Evolutionary conservation across 92 coral and sea anemone species (phyloP), one percentile per base, ranked within the genome.

Genomic region (Parazoanthus swiftii): DNA sequence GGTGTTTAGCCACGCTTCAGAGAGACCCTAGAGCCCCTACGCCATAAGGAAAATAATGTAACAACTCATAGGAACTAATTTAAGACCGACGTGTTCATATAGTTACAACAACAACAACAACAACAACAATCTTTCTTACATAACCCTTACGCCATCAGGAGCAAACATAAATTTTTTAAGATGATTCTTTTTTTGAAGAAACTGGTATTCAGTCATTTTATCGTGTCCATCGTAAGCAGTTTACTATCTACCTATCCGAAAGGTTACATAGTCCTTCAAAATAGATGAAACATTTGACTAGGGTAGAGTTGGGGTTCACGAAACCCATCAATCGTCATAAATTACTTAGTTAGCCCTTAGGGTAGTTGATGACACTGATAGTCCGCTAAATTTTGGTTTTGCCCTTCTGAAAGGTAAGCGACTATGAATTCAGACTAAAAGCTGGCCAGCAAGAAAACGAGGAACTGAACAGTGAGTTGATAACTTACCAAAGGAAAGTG

Each of bases 391-490:
- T 39, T 44, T 37, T 39, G 10, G 39, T 36, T 20, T 82, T 44
- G 79, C 25, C 46, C 38, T 71, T 70, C 16, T 10, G 25, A 48
- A 44, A 77, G 80, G 84, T 82, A 33, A 86, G 83, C 79, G 92
- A 91, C 65, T 38, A 78, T 59, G 88, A 89, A 26, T 82, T 79
- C 21, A 85, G 90, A 82, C 85, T 91, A 18, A 89, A 86, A 85
- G 39, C 81, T 44, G 74, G 85, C 36, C 88, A 93, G 23, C 90
- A 91, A 59, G 88, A 93, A 68, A 86, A 73, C 50, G 90, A 80
- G n/a, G 93, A 90, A 6, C 80, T 93, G 36, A 88, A 89, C 83
- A 74, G 77, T 13, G 91, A 88, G 38, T 14, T 93, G 76, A 42
- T 67, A 25, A 75, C 58, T 29, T 82, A 51, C 76, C 93, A 89